phyloP scores from a whole-genome alignment of 2,888 invertebrate genomes.

The Empis livida region DNA sequence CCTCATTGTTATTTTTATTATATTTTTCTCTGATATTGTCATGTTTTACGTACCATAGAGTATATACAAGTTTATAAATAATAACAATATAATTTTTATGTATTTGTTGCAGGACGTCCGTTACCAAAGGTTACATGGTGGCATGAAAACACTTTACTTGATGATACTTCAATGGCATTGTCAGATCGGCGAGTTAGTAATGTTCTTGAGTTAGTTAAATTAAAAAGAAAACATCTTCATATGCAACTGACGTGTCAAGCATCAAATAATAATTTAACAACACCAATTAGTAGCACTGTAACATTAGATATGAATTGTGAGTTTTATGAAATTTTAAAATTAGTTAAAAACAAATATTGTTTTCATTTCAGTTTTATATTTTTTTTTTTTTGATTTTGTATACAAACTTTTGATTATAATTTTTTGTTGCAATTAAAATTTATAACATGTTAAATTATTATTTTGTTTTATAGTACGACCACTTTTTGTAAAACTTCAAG shows the following conservation, averaged over 20 bases:
- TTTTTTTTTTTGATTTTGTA: conserved; percentile 1
- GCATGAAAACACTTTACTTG: conserved; percentile 48
- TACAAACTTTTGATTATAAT: too few relatives aligned
- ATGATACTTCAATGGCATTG: conserved; percentile 44
- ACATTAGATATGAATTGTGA: conserved; percentile 55
- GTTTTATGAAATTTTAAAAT: conserved; percentile 33
- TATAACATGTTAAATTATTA: too few relatives aligned
- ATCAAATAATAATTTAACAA: conserved; percentile 52
- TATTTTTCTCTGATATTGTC: too few relatives aligned
- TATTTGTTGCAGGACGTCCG: conserved; percentile 44
- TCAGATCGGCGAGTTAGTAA: conserved; percentile 52
- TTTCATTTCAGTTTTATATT: neutral
- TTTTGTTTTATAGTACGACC: conserved; percentile 50
- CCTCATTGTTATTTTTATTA: too few relatives aligned
- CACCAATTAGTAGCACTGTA: conserved; percentile 52
- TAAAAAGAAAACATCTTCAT: conserved; percentile 52
- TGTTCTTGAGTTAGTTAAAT: conserved; percentile 45
- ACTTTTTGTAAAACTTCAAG: conserved; percentile 52
- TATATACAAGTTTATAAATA: too few relatives aligned
- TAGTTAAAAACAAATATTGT: too few relatives aligned
- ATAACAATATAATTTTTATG: neutral
- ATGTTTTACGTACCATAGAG: too few relatives aligned
- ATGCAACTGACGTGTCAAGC: conserved; percentile 52
- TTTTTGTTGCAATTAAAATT: too few relatives aligned
- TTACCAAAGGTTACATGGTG: conserved; percentile 53